These are phyloP conservation scores for Erethizon dorsatum DNA, from an alignment of 2,797 vertebrate genomes.

Conservation along the genomic window DNA sequence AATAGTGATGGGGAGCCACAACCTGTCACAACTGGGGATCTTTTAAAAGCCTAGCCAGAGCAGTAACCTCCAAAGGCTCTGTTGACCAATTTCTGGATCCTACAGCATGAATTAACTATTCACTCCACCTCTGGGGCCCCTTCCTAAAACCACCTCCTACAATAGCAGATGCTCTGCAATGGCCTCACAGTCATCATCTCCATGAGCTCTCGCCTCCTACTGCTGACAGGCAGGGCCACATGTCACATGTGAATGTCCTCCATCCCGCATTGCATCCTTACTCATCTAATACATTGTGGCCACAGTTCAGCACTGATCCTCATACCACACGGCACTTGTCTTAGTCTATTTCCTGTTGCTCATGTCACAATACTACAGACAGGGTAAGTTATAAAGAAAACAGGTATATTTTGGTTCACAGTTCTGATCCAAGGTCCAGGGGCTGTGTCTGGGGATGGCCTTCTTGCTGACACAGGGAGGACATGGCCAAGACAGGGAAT, in stretches of 20 bases:
- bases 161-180: accelerated
- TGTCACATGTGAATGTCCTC: not conserved
- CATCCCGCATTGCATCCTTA: not conserved
- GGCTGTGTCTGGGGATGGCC: not conserved
- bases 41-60: not conserved
- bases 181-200: not conserved
- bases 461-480: not conserved
- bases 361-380: not conserved
- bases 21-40: not conserved
- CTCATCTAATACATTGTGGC: not conserved
- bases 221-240: not conserved
- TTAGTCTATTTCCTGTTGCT: not conserved
- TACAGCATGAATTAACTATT: not conserved
- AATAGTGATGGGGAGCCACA: not conserved
- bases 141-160: not conserved
- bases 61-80: not conserved
- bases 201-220: accelerated
- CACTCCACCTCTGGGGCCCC: not conserved
- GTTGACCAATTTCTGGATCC: not conserved
- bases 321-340: not conserved
- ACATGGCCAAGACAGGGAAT: not conserved
- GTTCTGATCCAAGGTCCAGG: not conserved
- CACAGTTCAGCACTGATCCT: not conserved
- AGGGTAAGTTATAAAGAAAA: not conserved
- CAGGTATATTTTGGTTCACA: not conserved